These are phyloP conservation scores for Chaetophractus vellerosus DNA, from an alignment of 2,797 vertebrate species.

Conservation along the genomic window DNA sequence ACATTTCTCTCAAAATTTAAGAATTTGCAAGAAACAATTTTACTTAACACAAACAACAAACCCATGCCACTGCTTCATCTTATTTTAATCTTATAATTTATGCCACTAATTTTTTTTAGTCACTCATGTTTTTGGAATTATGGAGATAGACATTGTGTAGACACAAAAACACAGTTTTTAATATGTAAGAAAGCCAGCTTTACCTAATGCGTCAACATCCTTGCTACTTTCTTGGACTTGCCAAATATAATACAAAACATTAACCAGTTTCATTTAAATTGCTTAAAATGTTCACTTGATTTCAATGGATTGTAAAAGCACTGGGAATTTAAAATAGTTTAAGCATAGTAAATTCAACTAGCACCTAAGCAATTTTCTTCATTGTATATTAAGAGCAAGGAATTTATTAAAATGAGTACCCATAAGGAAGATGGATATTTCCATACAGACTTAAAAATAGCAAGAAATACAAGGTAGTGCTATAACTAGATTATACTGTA, in stretches of 20 bases:
- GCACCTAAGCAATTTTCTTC: not conserved
- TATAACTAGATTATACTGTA: not conserved
- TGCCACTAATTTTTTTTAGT: conserved; percentile 26
- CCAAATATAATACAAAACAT: conserved; percentile 34
- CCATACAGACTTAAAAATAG: not conserved
- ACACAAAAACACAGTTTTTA: not conserved
- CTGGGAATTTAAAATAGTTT: not conserved
- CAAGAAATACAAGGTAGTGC: not conserved
- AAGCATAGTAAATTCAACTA: not conserved
- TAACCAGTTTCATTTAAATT: conserved; percentile 71
- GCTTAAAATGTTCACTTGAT: not conserved
- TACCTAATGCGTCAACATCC: not conserved
- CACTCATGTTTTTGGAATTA: not conserved
- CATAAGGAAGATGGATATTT: not conserved
- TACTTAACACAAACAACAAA: conserved; percentile 12
- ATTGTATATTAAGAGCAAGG: not conserved
- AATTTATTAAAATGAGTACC: conserved; percentile 21
- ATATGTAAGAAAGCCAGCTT: not conserved
- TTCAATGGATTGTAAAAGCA: conserved; percentile 53
- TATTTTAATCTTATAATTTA: conserved; percentile 64
- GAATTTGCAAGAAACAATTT: not conserved
- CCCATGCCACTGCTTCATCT: not conserved
- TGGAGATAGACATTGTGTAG: not conserved
- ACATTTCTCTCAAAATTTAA: conserved; percentile 24
- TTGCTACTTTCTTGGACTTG: conserved; percentile 19